These are phyloP conservation scores for Onychostoma macrolepis DNA, from an alignment of 2,113 vertebrate species.

Conservation along the genomic window DNA sequence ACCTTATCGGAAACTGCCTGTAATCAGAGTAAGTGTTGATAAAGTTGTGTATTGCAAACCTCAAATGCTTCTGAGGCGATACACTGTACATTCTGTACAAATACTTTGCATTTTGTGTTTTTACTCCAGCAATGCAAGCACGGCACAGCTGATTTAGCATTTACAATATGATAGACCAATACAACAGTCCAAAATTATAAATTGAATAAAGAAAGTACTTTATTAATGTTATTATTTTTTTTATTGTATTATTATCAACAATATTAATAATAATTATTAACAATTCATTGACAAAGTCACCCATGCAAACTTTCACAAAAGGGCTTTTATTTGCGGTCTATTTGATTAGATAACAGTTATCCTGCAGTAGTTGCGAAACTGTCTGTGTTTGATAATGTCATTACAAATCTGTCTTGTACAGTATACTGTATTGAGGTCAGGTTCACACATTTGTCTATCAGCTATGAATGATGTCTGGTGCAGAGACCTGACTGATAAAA, in stretches of 20 bases:
- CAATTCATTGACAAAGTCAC: not conserved
- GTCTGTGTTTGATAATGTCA: constrained; percentile 7
- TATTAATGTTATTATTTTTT: not conserved
- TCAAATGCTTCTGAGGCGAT: not conserved
- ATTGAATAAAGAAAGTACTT: not conserved
- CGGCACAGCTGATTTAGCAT: not conserved
- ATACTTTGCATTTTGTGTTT: not conserved
- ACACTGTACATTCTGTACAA: constrained; percentile 8
- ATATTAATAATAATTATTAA: not conserved
- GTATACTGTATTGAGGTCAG: constrained; percentile 10
- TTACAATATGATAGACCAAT: not conserved
- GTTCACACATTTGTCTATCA: not conserved
- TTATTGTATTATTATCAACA: not conserved
- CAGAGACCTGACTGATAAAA: not conserved
- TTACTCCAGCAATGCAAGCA: not conserved
- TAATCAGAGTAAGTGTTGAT: constrained; percentile 21
- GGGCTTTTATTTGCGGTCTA: not conserved
- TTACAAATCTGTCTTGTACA: not conserved
- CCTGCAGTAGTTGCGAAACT: not conserved
- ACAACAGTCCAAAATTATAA: not conserved
- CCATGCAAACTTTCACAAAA: not conserved
- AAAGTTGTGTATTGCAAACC: not conserved
- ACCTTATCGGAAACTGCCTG: not conserved
- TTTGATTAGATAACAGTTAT: constrained; percentile 16
- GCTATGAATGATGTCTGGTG: not conserved